Conservation (phyloP, 2,797 vertebrate genomes). For the Sebastes glaucus region DNA sequence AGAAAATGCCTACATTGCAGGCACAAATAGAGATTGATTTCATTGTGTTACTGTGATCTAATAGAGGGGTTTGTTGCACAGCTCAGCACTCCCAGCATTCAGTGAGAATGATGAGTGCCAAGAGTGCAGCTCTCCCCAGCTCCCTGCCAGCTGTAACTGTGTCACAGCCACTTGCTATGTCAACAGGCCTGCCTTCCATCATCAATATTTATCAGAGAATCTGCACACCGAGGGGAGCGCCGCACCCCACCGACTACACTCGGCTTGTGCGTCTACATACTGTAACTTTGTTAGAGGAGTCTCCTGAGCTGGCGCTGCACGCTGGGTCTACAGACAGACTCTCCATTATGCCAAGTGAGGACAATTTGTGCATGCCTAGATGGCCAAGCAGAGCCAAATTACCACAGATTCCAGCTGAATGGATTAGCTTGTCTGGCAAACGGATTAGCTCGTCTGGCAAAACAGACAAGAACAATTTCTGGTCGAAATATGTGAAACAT, state of each 20-base stretch:
- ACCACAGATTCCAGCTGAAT: background rate
- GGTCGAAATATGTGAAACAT: background rate
- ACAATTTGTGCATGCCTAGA: background rate
- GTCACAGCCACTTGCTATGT: conserved; percentile 63
- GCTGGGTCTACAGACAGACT: background rate
- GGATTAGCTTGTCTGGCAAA: background rate
- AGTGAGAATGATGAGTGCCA: conserved; percentile 54
- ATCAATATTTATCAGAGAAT: conserved; percentile 72
- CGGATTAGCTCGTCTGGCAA: background rate
- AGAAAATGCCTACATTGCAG: conserved; percentile 3
- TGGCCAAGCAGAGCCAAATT: background rate
- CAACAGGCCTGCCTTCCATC: conserved; percentile 60
- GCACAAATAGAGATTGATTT: conserved; percentile 47
- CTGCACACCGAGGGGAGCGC: conserved; percentile 28
- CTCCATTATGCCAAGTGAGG: background rate
- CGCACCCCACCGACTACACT: conserved; percentile 22
- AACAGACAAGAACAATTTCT: background rate
- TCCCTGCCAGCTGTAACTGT: conserved; percentile 56
- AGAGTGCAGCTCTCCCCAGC: conserved; percentile 37
- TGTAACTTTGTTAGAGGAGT: conserved; percentile 38
- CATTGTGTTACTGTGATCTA: conserved; percentile 47
- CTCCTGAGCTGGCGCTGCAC: conserved; percentile 15
- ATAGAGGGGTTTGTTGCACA: conserved; percentile 48
- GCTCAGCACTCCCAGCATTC: conserved; percentile 60
- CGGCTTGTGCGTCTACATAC: conserved; percentile 22